Base-by-base conservation (phyloP, 1,140 invertebrate genomes). In the Anastrepha ludens region DNA sequence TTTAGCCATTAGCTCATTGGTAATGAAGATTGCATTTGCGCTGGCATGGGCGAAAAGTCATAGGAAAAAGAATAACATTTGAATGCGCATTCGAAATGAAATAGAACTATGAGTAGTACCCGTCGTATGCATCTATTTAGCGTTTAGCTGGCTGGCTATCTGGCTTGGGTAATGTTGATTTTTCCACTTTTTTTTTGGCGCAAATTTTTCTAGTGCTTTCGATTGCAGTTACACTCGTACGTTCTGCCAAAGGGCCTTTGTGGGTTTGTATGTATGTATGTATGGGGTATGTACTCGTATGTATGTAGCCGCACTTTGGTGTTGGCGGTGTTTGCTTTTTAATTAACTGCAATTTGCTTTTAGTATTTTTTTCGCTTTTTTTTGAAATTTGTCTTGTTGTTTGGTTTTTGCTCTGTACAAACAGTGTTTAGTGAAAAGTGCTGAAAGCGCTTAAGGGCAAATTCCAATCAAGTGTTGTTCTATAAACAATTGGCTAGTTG, bases 291-390 rank as follows among this genome's bases (percentile, higher is more conserved):
- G 20, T 9, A n/a, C 17, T 47, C 29, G 13, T 55, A 17, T 29
- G 44, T 20, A n/a, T 55, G 70, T n/a, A 78, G 50, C n/a, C 50
- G 47, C 74, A 81, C 74, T 58, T 55, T 81, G 50, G n/a, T 29
- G 74, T 55, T 81, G 47, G 74, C 47, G 8, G 17, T 81, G 74
- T 81, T 81, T 81, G 41, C 74, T 81, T 55, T 81, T 81, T 47
- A 81, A 81, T 81, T 81, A 81, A 81, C 74, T 81, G 74, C 47
- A 81, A 81, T 81, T 81, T 81, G 74, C 74, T 81, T 81, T 81
- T 81, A 81, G 74, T 20, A 55, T 55, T 81, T 17, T 81, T 81
- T 55, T 55, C 47, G 9, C 50, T 17, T 81, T 81, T 81, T 50
- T 74, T 74, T 74, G 15, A 55, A 55, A 55, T 55, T 55, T 55